Percentiles rank a stretch among this genome's conserved stretches.
These are phyloP conservation scores for Eilema griseolum DNA, from an alignment of 2,888 invertebrate species.

Conservation along the genomic window DNA sequence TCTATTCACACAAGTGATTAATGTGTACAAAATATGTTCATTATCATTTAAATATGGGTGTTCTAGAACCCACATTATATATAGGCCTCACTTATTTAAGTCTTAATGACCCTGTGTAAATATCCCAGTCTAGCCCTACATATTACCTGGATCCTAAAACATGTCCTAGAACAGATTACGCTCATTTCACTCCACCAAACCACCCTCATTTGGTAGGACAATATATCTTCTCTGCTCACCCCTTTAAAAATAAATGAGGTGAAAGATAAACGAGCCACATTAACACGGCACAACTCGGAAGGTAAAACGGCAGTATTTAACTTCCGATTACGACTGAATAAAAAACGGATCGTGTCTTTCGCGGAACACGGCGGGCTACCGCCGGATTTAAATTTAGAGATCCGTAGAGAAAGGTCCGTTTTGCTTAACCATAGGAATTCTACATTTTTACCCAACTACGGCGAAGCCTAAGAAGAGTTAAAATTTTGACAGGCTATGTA, in stretches of 20 bases:
- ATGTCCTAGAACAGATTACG: background rate
- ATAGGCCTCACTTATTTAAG: too few relatives aligned
- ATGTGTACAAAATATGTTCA: too few relatives aligned
- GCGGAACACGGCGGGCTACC: slow-evolving; percentile 28
- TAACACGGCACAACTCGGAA: slow-evolving; percentile 33
- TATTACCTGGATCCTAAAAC: background rate
- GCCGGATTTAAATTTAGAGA: slow-evolving; percentile 24
- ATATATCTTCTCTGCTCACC: background rate
- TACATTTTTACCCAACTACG: too few relatives aligned
- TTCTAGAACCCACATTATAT: too few relatives aligned
- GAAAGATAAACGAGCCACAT: slow-evolving; percentile 39
- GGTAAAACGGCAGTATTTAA: slow-evolving; percentile 44
- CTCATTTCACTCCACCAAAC: background rate
- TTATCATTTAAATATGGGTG: too few relatives aligned
- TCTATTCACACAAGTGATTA: too few relatives aligned
- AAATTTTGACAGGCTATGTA: too few relatives aligned
- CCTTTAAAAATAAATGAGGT: slow-evolving; percentile 9
- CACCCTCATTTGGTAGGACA: background rate
- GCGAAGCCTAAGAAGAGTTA: too few relatives aligned
- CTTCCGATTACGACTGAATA: slow-evolving; percentile 53
- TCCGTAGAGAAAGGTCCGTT: slow-evolving; percentile 11
- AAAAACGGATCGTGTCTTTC: slow-evolving; percentile 33
- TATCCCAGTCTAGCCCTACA: too few relatives aligned
- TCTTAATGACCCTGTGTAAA: too few relatives aligned
- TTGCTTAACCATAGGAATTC: too few relatives aligned